Percentiles rank a stretch among this genome's conserved stretches.
Evolutionary conservation across 2,888 invertebrate species (phyloP).

Genomic region (Dascillus cervinus): DNA sequence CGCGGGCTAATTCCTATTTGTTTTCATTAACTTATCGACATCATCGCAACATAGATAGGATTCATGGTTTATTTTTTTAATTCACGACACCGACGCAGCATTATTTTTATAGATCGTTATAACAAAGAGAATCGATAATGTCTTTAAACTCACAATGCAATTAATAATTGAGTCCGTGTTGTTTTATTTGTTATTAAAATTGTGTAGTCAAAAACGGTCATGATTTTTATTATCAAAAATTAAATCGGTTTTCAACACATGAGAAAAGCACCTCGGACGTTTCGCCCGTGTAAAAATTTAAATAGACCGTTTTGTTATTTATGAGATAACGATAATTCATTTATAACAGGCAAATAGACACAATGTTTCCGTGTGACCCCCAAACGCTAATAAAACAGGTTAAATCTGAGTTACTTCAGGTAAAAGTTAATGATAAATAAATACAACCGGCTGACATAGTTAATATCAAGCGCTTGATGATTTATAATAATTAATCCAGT

Average conservation of each 20-base stretch:
- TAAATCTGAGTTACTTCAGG: no score
- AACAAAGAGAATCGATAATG: constrained; percentile 18
- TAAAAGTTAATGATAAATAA: no score
- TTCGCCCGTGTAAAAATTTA: no score
- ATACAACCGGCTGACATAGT: no score
- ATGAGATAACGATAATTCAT: no score
- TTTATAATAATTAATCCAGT: no score
- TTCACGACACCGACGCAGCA: constrained; percentile 17
- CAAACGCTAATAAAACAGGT: no score
- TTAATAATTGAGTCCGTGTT: constrained; percentile 15
- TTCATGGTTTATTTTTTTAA: constrained; percentile 15
- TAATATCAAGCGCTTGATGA: no score
- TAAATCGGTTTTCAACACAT: constrained; percentile 6
- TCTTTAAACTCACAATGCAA: constrained; percentile 19
- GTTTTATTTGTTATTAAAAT: constrained; percentile 11
- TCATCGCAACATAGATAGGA: not conserved
- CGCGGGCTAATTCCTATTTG: not conserved
- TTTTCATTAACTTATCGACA: not conserved
- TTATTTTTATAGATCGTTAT: constrained; percentile 17
- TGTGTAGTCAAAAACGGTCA: constrained; percentile 5
- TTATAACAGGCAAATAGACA: no score
- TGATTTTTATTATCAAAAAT: constrained; percentile 7
- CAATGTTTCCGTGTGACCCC: no score
- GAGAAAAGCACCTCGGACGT: no score
- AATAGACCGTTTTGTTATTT: no score